A percentile compares a stretch with the other conserved stretches of the same genome.
phyloP scores from a whole-genome alignment of 2,797 vertebrate species.

The Ctenochaetus hawaiiensis region DNA sequence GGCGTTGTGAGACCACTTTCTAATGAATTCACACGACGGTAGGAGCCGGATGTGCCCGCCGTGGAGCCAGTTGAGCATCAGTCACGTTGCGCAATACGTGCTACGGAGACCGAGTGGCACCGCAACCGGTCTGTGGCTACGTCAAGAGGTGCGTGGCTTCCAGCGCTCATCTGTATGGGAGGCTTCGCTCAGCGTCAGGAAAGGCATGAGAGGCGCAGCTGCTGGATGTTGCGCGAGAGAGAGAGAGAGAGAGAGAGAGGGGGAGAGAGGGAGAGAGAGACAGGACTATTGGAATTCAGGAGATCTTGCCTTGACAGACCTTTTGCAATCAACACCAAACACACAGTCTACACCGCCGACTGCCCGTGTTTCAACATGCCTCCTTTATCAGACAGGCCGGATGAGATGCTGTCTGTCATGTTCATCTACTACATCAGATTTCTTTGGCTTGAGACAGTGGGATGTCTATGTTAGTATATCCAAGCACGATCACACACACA shows the following conservation, averaged over 20 bases:
- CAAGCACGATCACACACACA: not conserved
- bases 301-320: slow-evolving; percentile 65
- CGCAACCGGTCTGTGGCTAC: slow-evolving; percentile 88
- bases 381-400: slow-evolving; percentile 53
- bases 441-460: slow-evolving; percentile 16
- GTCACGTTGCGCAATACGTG: slow-evolving; percentile 94
- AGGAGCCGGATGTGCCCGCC: slow-evolving; percentile 61
- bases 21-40: slow-evolving; percentile 35
- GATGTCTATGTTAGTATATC: slow-evolving; percentile 28
- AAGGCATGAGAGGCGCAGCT: slow-evolving; percentile 82
- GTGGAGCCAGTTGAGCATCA: slow-evolving; percentile 68
- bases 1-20: slow-evolving; percentile 32
- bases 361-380: slow-evolving; percentile 55
- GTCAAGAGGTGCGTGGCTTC: slow-evolving; percentile 90
- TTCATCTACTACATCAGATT: slow-evolving; percentile 41
- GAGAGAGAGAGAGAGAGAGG: slow-evolving; percentile 15
- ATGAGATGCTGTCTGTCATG: slow-evolving; percentile 56
- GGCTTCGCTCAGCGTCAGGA: slow-evolving; percentile 78
- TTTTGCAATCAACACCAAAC: slow-evolving; percentile 68
- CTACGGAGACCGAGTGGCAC: slow-evolving; percentile 86
- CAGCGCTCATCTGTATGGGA: slow-evolving; percentile 87
- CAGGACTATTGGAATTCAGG: slow-evolving; percentile 70
- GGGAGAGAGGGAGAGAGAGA: slow-evolving; percentile 15
- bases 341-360: slow-evolving; percentile 40
- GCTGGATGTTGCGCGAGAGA: slow-evolving; percentile 63